These are phyloP conservation scores for Eristalinus aeneus DNA, from an alignment of 2,888 invertebrate species.

Conservation along the genomic window DNA sequence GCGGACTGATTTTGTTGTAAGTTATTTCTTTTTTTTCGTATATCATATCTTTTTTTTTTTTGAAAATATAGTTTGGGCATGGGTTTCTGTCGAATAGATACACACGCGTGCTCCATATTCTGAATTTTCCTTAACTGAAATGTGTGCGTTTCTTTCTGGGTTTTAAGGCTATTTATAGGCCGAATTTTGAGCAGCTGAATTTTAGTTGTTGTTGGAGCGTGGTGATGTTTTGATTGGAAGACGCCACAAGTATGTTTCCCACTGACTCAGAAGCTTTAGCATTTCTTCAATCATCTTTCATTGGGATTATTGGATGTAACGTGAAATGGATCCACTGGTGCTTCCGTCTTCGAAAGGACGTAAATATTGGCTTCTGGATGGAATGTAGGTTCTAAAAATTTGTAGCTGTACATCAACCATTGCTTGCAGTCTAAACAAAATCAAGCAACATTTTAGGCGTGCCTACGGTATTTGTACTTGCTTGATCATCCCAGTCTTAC, in stretches of 20 bases:
- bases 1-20: constrained; percentile 11
- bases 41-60: constrained; percentile 56
- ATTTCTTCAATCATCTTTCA: too few species aligned
- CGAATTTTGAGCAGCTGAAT: constrained; percentile 24
- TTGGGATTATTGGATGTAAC: too few species aligned
- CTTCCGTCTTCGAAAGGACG: too few species aligned
- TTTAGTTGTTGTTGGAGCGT: not conserved
- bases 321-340: too few species aligned
- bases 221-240: not conserved
- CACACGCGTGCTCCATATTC: constrained; percentile 59
- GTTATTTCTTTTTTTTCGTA: constrained; percentile 24
- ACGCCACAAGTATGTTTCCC: not conserved
- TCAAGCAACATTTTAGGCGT: too few species aligned
- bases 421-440: too few species aligned
- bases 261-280: too few species aligned
- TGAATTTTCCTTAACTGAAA: constrained; percentile 51
- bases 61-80: constrained; percentile 49
- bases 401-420: too few species aligned
- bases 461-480: too few species aligned
- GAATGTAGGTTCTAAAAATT: too few species aligned
- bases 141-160: constrained; percentile 15
- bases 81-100: constrained; percentile 51
- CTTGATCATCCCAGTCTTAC: too few species aligned
- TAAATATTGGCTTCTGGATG: too few species aligned
- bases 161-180: constrained; percentile 50